These are phyloP conservation scores for Bubalus kerabau DNA, from an alignment of 2,113 vertebrate species.

Conservation along the genomic window DNA sequence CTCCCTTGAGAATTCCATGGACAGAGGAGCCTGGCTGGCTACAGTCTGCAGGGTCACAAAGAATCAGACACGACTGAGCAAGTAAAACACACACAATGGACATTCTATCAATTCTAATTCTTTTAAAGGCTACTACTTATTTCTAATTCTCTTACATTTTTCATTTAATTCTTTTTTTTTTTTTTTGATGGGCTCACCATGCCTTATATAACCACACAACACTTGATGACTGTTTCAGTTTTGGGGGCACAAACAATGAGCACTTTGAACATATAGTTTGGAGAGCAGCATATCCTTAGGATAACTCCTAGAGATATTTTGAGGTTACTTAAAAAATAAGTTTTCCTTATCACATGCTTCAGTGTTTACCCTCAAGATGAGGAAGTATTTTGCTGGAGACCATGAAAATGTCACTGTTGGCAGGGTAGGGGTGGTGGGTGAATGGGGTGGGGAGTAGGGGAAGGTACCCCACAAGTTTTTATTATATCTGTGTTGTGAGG, in stretches of 20 bases:
- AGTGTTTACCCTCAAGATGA: background rate
- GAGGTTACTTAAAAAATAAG: background rate
- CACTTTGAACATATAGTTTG: background rate
- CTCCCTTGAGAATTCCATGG: background rate
- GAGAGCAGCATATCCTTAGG: background rate
- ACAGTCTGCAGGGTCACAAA: background rate
- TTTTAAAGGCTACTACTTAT: background rate
- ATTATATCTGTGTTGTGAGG: background rate
- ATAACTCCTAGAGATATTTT: background rate
- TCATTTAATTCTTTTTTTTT: background rate
- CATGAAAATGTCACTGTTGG: background rate
- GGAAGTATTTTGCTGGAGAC: background rate
- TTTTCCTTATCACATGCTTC: background rate
- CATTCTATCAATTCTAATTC: background rate
- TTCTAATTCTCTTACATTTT: background rate
- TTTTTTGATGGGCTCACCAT: background rate
- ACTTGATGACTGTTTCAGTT: background rate
- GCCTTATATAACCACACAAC: background rate
- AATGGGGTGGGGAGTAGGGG: background rate
- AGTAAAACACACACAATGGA: background rate
- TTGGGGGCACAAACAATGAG: background rate
- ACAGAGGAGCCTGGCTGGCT: background rate
- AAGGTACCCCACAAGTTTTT: background rate
- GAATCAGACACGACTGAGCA: background rate
- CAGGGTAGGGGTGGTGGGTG: background rate